Conservation (phyloP, 2,797 vertebrate genomes). For the Aphelocoma californica region DNA sequence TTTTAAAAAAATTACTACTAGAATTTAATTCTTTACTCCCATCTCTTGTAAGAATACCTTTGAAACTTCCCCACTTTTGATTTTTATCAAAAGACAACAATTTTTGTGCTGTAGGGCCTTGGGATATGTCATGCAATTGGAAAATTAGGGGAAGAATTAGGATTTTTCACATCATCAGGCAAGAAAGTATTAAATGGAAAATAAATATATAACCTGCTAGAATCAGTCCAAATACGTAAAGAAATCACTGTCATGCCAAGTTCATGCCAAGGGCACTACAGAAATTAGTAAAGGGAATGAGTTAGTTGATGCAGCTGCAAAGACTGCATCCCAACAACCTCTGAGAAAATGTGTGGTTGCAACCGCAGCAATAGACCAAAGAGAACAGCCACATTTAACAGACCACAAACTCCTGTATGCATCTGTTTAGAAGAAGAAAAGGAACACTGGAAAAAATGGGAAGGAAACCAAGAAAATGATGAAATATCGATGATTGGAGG, state of each 20-base stretch:
- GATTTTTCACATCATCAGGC: neutral
- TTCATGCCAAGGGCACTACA: neutral
- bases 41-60: fast-evolving
- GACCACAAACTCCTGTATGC: neutral
- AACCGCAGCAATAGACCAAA: neutral
- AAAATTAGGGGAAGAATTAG: neutral
- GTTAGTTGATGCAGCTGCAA: neutral
- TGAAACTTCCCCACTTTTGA: fast-evolving
- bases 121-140: neutral
- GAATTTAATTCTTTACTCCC: neutral
- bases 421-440: neutral
- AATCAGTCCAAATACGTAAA: neutral
- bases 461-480: neutral
- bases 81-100: neutral
- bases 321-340: neutral
- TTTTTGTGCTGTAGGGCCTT: neutral
- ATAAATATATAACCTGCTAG: neutral
- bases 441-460: neutral
- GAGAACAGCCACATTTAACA: neutral
- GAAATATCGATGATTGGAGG: neutral
- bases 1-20: neutral
- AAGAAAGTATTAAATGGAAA: neutral
- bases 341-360: neutral
- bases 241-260: neutral
- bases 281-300: neutral